Evolutionary conservation across 2,797 vertebrate genomes (phyloP).

Genomic region (Onychomys leucogaster): DNA sequence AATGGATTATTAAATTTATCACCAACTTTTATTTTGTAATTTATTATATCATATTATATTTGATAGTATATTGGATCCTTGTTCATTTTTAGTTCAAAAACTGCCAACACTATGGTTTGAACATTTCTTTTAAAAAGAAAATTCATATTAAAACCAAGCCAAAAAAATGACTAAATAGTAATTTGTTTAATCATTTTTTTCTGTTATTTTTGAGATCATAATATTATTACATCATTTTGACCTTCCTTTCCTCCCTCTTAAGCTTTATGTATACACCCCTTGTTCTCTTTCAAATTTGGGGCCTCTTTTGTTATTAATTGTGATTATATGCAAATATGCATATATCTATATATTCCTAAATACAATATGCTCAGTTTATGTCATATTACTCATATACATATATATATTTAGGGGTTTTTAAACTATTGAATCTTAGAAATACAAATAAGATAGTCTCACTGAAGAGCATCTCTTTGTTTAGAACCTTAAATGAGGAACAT

Average conservation of each 20-base stretch:
- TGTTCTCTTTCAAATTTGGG: not conserved
- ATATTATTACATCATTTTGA: not conserved
- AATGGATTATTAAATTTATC: not conserved
- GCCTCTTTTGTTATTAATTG: not conserved
- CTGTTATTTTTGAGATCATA: not conserved
- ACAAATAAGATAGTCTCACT: not conserved
- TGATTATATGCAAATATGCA: not conserved
- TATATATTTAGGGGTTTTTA: not conserved
- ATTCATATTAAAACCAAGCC: not conserved
- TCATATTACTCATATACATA: not conserved
- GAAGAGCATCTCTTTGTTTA: not conserved
- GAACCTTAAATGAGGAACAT: not conserved
- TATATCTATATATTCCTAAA: not conserved
- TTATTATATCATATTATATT: not conserved
- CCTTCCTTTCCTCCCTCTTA: accelerated
- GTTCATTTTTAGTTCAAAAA: slow-evolving; percentile 3
- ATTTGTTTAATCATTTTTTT: not conserved
- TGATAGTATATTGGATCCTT: not conserved
- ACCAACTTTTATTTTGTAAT: not conserved
- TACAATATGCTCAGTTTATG: not conserved
- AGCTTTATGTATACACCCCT: not conserved
- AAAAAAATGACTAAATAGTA: not conserved
- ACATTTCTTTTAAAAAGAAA: slow-evolving; percentile 17
- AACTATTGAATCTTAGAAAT: slow-evolving; percentile 21
- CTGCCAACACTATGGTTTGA: not conserved